Evolutionary conservation across 2,113 vertebrate species (phyloP).

Genomic region (Heterochromis multidens): DNA sequence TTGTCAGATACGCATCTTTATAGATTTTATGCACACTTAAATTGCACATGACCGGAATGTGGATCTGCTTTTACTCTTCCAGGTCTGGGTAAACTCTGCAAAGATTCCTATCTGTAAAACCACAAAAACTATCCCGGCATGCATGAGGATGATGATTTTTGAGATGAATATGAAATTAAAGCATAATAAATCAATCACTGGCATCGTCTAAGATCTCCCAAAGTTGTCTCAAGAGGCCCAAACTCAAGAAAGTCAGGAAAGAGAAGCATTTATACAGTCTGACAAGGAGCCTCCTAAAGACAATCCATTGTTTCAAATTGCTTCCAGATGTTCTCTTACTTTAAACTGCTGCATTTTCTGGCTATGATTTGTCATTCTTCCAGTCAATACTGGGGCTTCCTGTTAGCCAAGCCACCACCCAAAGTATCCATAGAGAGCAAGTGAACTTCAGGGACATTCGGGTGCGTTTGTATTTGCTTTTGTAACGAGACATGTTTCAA

Average conservation of each 20-base stretch:
- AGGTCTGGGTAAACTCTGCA: neutral
- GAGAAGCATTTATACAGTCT: conserved; percentile 15
- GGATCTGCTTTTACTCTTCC: neutral
- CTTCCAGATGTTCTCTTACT: conserved; percentile 52
- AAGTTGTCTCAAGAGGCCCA: neutral
- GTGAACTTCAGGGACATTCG: conserved; percentile 18
- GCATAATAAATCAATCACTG: neutral
- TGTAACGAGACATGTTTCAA: conserved; percentile 8
- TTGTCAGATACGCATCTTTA: neutral
- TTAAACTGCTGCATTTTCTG: conserved; percentile 47
- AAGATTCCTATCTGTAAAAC: neutral
- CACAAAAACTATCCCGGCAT: neutral
- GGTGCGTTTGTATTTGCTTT: neutral
- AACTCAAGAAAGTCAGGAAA: conserved; percentile 1
- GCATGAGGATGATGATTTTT: neutral
- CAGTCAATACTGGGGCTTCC: conserved; percentile 31
- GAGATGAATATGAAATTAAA: neutral
- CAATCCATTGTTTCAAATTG: conserved; percentile 55
- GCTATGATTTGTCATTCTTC: conserved; percentile 50
- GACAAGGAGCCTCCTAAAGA: conserved; percentile 38
- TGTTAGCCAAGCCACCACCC: conserved; percentile 47
- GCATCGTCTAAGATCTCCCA: neutral
- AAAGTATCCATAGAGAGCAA: conserved; percentile 11
- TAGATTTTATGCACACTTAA: neutral
- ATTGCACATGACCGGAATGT: neutral